phyloP scores from a whole-genome alignment of 2,888 invertebrate genomes.

The Leuctra nigra region DNA sequence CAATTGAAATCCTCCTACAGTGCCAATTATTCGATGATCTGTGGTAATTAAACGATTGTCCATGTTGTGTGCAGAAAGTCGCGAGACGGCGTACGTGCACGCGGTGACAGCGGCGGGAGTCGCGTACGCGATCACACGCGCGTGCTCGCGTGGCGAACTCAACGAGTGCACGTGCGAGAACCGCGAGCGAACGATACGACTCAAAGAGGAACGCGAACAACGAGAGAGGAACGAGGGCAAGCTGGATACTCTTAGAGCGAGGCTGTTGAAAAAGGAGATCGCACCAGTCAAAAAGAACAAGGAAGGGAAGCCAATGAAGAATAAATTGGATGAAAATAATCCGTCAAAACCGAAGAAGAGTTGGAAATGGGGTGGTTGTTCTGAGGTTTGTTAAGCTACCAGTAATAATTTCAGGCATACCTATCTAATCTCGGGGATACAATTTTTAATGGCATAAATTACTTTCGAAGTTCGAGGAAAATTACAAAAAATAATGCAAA shows the following conservation, averaged over 20 bases:
- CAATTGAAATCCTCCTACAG: too few species aligned
- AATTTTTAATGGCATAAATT: too few species aligned
- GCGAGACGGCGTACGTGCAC: conserved; percentile 85
- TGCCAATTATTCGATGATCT: too few species aligned
- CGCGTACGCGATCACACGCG: conserved; percentile 79
- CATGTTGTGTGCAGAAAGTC: conserved; percentile 59
- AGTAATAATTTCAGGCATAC: too few species aligned
- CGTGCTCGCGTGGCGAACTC: conserved; percentile 79
- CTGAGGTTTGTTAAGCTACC: conserved; percentile 60
- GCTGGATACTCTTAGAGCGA: neutral
- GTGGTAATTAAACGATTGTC: too few species aligned
- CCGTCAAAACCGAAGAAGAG: conserved; percentile 61
- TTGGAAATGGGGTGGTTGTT: conserved; percentile 93
- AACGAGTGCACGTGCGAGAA: conserved; percentile 86
- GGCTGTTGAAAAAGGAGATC: neutral
- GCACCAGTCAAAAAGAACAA: neutral
- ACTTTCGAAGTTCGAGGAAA: too few species aligned
- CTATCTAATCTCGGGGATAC: too few species aligned
- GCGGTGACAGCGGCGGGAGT: conserved; percentile 85
- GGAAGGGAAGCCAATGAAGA: conserved; percentile 4
- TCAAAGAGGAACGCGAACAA: conserved; percentile 6
- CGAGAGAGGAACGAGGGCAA: conserved; percentile 6
- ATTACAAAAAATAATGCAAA: too few species aligned
- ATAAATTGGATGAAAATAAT: conserved; percentile 9
- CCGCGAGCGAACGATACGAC: conserved; percentile 49